These are phyloP conservation scores for Neogobius melanostomus DNA, from an alignment of 2,113 vertebrate genomes.

Conservation along the genomic window DNA sequence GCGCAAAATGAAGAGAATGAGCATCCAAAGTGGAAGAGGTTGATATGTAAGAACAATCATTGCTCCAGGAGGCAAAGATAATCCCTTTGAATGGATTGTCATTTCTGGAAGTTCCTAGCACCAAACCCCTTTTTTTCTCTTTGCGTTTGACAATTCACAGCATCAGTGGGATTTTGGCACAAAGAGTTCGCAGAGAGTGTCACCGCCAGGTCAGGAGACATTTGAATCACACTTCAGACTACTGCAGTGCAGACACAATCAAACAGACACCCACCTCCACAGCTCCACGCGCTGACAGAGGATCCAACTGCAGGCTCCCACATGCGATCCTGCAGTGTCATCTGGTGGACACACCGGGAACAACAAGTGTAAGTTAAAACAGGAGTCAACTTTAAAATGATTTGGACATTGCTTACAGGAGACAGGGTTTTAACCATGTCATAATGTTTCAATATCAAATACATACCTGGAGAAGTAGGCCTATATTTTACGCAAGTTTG, in stretches of 20 bases:
- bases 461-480: too few species aligned
- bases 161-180: slow-evolving; percentile 52
- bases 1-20: slow-evolving; percentile 59
- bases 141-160: slow-evolving; percentile 37
- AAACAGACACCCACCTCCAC: slow-evolving; percentile 35
- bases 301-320: slow-evolving; percentile 8
- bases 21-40: slow-evolving; percentile 55
- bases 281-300: slow-evolving; percentile 21
- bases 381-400: neutral
- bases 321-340: slow-evolving; percentile 45
- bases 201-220: slow-evolving; percentile 58
- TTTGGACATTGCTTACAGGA: neutral
- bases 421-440: too few species aligned
- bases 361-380: neutral
- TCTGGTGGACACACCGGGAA: slow-evolving; percentile 23
- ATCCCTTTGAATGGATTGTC: slow-evolving; percentile 53
- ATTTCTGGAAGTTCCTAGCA: slow-evolving; percentile 53
- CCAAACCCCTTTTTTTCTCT: slow-evolving; percentile 36
- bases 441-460: too few species aligned
- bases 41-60: slow-evolving; percentile 60
- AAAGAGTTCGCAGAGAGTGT: slow-evolving; percentile 40
- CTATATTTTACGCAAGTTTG: too few species aligned
- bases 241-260: slow-evolving; percentile 27
- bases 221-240: slow-evolving; percentile 54
- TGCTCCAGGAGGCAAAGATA: slow-evolving; percentile 49